These are phyloP conservation scores for Cydia pomonella DNA, from an alignment of 1,140 invertebrate genomes.

Conservation along the genomic window DNA sequence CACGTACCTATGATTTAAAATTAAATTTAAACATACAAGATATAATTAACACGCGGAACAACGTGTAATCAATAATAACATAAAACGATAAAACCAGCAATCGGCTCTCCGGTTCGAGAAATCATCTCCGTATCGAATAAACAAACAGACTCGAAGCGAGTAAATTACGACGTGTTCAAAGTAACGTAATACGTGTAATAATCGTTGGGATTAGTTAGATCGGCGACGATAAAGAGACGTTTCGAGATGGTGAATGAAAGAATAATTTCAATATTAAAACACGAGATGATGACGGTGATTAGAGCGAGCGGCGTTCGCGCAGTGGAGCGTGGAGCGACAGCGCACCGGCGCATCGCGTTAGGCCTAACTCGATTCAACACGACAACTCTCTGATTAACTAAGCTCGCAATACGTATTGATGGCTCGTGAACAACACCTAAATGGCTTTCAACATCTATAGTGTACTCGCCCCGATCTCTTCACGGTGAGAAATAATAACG, in stretches of 20 bases:
- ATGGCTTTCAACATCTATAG: background rate
- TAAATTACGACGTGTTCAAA: constrained; percentile 65
- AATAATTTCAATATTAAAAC: constrained; percentile 65
- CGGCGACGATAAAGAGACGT: constrained; percentile 64
- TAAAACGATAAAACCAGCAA: constrained; percentile 51
- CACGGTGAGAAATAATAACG: constrained; percentile 9
- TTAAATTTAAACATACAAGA: constrained; percentile 51
- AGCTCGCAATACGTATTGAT: constrained; percentile 58
- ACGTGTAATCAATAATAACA: constrained; percentile 68
- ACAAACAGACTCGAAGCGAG: constrained; percentile 59
- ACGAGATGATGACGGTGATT: constrained; percentile 62
- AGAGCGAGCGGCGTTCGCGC: constrained; percentile 47
- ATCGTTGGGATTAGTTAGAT: constrained; percentile 67
- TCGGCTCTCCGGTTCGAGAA: constrained; percentile 54
- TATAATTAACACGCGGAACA: constrained; percentile 62
- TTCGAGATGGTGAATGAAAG: constrained; percentile 70
- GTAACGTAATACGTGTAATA: constrained; percentile 75
- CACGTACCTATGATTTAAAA: constrained; percentile 42
- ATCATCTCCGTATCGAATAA: constrained; percentile 57
- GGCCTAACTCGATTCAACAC: constrained; percentile 66
- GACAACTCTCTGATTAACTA: constrained; percentile 62
- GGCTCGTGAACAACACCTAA: constrained; percentile 46
- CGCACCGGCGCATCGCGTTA: constrained; percentile 56
- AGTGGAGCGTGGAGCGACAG: constrained; percentile 54
- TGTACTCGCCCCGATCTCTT: constrained; percentile 22